Evolutionary conservation across 2,888 invertebrate species (phyloP).

Genomic region (Epistrophe eligans): DNA sequence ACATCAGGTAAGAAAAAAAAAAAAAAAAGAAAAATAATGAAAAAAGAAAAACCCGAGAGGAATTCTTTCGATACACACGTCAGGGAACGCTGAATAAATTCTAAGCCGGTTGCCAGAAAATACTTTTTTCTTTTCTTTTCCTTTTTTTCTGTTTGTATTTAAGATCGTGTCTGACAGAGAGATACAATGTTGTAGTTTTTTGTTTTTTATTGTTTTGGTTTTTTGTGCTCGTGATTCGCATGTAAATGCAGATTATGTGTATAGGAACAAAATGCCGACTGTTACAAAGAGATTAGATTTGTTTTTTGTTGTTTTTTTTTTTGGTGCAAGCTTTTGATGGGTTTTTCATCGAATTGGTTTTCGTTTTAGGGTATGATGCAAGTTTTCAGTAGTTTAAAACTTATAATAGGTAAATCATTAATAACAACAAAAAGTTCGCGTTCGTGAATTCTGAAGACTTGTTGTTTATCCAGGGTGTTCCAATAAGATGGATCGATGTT

Average conservation of each 20-base stretch:
- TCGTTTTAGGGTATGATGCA: background rate
- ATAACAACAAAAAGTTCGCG: too few species aligned
- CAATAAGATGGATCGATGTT: too few species aligned
- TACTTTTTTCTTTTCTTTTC: background rate
- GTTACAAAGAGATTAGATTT: conserved; percentile 42
- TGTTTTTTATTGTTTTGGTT: conserved; percentile 15
- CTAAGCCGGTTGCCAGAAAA: conserved; percentile 42
- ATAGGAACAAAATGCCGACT: conserved; percentile 44
- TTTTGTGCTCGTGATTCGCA: conserved; percentile 49
- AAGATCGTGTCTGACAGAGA: conserved; percentile 34
- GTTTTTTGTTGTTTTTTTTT: conserved; percentile 3
- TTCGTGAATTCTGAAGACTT: too few species aligned
- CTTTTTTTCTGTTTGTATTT: conserved; percentile 27
- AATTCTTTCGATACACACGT: conserved; percentile 47
- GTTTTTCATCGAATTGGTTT: conserved; percentile 8
- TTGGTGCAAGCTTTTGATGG: background rate
- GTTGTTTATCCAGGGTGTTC: too few species aligned
- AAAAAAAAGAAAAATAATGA: conserved; percentile 23
- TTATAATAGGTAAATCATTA: too few species aligned
- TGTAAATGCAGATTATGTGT: conserved; percentile 50
- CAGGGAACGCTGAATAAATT: conserved; percentile 65
- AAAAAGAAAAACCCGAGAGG: conserved; percentile 17
- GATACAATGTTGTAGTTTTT: conserved; percentile 23
- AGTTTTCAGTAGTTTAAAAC: too few species aligned
- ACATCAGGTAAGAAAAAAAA: conserved; percentile 18